Conservation (phyloP, 2,113 vertebrate genomes). For the Dasyurus viverrinus region DNA sequence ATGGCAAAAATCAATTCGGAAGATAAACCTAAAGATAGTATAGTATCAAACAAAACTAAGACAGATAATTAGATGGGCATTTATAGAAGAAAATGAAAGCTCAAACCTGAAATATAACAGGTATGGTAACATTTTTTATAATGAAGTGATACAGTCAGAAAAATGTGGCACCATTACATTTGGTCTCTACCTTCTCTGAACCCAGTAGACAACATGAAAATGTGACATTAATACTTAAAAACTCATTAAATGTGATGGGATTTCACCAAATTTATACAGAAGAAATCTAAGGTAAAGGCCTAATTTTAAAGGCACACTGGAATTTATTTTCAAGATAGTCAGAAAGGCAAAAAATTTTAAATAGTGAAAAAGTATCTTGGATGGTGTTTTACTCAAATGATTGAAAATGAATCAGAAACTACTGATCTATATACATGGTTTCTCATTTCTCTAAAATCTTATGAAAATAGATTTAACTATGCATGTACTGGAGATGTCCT, state of each 20-base stretch:
- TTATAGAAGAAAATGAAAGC: background rate
- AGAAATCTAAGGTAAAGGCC: background rate
- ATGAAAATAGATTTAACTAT: background rate
- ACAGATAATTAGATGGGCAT: background rate
- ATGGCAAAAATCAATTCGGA: background rate
- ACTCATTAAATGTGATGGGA: background rate
- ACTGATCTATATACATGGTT: background rate
- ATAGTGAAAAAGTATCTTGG: background rate
- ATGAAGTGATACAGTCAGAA: background rate
- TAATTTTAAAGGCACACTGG: background rate
- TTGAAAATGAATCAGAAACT: background rate
- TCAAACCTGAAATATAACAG: background rate
- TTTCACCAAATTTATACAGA: background rate
- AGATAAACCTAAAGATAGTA: background rate
- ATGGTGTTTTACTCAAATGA: background rate
- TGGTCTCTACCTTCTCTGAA: background rate
- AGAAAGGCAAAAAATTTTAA: background rate
- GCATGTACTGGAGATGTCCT: background rate
- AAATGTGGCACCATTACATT: background rate
- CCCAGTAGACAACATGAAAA: background rate
- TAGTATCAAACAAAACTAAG: background rate
- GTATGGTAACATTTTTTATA: background rate
- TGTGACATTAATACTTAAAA: background rate
- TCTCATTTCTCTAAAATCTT: background rate
- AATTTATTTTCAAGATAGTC: background rate